phyloP scores from a whole-genome alignment of 2,888 invertebrate genomes.

The Campopleginae sp. region DNA sequence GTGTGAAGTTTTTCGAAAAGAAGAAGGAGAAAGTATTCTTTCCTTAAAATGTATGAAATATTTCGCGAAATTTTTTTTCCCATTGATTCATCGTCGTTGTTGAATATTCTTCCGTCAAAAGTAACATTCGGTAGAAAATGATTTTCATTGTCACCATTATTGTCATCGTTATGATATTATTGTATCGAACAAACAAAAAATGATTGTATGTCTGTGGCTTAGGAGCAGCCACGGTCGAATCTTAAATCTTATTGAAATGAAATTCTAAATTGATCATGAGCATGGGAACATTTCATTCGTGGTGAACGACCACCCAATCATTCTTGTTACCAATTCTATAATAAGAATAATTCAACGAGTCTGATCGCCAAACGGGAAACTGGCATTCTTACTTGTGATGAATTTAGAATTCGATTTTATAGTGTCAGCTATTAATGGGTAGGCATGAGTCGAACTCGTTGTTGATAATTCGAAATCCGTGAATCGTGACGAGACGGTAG shows the following conservation, averaged over 20 bases:
- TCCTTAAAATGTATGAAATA: conserved; percentile 44
- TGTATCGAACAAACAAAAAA: conserved; percentile 37
- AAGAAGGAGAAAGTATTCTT: conserved; percentile 38
- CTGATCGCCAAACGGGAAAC: neutral
- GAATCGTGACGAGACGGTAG: conserved; percentile 60
- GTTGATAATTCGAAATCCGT: conserved; percentile 56
- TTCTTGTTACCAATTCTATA: conserved; percentile 3
- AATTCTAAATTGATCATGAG: conserved; percentile 27
- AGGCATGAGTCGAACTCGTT: conserved; percentile 33
- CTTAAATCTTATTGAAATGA: conserved; percentile 9
- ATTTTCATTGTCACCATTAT: conserved; percentile 31
- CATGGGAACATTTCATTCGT: neutral
- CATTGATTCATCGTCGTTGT: conserved; percentile 49
- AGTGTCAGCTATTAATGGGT: conserved; percentile 11
- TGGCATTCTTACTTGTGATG: neutral
- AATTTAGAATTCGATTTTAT: conserved; percentile 33
- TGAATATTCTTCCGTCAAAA: conserved; percentile 36
- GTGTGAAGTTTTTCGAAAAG: conserved; percentile 41
- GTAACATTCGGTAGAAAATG: conserved; percentile 24
- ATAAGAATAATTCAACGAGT: neutral
- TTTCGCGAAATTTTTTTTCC: conserved; percentile 47
- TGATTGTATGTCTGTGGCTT: conserved; percentile 19
- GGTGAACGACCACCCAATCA: neutral
- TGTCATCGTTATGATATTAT: conserved; percentile 49
- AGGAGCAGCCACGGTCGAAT: conserved; percentile 24